These are phyloP conservation scores for Rhagoletis zephyria DNA, from an alignment of 1,140 invertebrate species.

Conservation along the genomic window DNA sequence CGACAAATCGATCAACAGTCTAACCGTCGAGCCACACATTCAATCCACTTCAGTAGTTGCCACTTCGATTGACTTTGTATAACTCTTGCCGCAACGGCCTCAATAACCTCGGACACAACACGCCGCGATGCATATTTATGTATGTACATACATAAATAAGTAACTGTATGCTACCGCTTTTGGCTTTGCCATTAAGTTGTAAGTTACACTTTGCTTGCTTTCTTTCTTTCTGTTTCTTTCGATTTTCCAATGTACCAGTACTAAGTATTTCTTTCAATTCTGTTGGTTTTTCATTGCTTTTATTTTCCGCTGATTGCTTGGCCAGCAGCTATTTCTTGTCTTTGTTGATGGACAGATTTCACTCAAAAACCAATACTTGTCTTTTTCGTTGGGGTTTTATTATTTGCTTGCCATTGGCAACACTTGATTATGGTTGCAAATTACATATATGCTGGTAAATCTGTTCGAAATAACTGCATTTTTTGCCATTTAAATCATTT, in stretches of 20 bases:
- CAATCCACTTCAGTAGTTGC: not conserved
- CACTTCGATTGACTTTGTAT: not conserved
- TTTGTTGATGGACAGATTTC: constrained; percentile 47
- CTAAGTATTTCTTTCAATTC: not conserved
- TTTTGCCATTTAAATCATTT: constrained; percentile 16
- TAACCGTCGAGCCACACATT: no score
- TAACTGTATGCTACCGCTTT: not conserved
- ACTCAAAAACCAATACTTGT: constrained; percentile 43
- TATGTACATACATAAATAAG: no score
- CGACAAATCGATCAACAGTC: no score
- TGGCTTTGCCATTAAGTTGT: not conserved
- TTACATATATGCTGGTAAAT: not conserved
- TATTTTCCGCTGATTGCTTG: not conserved
- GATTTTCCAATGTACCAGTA: not conserved
- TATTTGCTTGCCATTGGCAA: not conserved
- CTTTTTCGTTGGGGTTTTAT: not conserved
- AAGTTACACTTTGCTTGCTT: not conserved
- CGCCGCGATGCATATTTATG: no score
- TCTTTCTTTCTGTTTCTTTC: not conserved
- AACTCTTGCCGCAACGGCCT: not conserved
- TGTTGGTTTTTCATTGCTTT: not conserved
- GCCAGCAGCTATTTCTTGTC: constrained; percentile 22
- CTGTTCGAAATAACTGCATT: not conserved
- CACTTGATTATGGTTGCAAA: not conserved
- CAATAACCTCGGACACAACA: not conserved